These are phyloP conservation scores for Pterostichus niger DNA, from an alignment of 2,888 invertebrate species.

Conservation along the genomic window DNA sequence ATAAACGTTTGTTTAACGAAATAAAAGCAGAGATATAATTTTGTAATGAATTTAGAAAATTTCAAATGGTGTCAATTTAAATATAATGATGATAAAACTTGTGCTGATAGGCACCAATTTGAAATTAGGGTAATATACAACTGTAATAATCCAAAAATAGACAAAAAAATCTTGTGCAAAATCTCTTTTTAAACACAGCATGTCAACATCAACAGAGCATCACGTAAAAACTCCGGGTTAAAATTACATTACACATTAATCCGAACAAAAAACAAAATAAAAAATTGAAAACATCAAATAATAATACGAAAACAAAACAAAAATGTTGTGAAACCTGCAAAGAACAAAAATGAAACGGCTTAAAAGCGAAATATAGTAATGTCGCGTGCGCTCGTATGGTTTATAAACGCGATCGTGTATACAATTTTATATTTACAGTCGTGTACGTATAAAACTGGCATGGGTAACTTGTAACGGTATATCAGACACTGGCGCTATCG, in stretches of 20 bases:
- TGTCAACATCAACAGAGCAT: slow-evolving; percentile 10
- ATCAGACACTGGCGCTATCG: slow-evolving; percentile 43
- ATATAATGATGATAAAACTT: not conserved
- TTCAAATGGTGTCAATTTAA: not conserved
- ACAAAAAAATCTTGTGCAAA: slow-evolving; percentile 18
- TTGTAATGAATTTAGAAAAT: too few relatives aligned
- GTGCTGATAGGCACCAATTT: not conserved
- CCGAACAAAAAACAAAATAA: slow-evolving; percentile 22
- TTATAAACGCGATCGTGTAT: slow-evolving; percentile 28
- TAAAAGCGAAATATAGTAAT: slow-evolving; percentile 35
- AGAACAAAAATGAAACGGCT: slow-evolving; percentile 21
- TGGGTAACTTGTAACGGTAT: slow-evolving; percentile 40
- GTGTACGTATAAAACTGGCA: slow-evolving; percentile 2
- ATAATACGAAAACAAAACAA: slow-evolving; percentile 37
- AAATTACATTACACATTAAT: slow-evolving; percentile 35
- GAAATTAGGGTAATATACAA: not conserved
- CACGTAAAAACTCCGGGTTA: slow-evolving; percentile 29
- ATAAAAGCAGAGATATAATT: not conserved
- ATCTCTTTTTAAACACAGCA: slow-evolving; percentile 41
- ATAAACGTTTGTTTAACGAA: not conserved
- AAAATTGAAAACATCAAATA: slow-evolving; percentile 40
- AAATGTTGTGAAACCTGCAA: slow-evolving; percentile 13
- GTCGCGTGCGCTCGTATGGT: slow-evolving; percentile 31
- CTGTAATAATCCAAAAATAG: slow-evolving; percentile 37
- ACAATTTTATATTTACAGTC: slow-evolving; percentile 34